Base-by-base conservation (phyloP, 53 echinoderm and acorn worm species). In the Crossaster papposus region DNA sequence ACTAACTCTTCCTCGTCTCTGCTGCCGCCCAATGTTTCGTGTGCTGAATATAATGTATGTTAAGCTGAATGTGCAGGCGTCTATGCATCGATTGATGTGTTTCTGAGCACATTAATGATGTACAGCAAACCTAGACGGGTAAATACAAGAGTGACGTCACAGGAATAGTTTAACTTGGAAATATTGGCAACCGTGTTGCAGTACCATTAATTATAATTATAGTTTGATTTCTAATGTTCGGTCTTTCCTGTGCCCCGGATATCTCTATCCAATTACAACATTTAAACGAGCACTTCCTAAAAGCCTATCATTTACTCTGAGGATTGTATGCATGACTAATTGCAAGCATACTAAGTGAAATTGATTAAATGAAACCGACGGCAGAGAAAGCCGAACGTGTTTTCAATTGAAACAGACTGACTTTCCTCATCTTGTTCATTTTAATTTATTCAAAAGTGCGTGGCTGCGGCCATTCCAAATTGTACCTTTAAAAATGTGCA, bases 21-120 rank as follows among this genome's bases (percentile, higher is more conserved):
- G 58, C 58, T 17, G 17, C 58, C 24, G 20, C 68, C 24, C 24
- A 4, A 26, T 5, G 68, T 28, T 26, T 68, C 28, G 22, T 68
- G 28, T 4, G 28, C 4, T 68, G 22, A 13, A 22, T 13, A 22
- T 64, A 13, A 15, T 22, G 28, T 68, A 26, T 32, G 81, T 63
- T 58, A 58, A 52, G 30, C 35, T 58, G 62, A 81, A 81, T 58
- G 32, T 64, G 9, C 9, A 81, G 81, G 63, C 81, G 30, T 31
- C 54, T 81, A 30, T 51, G 30, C 22, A 64, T 81, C 81, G 63
- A 81, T 80, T 17, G 33, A 33, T 63, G 55, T 63, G 3, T 22
- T 30, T 58, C 33, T 64, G 81, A 55, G 55, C 22, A 81, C 62
- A 31, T 54, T 53, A 54, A 33, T n/a, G n/a, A 29, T 51, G 80